A percentile compares a stretch with the other conserved stretches of the same genome.
Evolutionary conservation across 2,888 invertebrate species (phyloP).

Genomic region (Melanostoma mellinum): DNA sequence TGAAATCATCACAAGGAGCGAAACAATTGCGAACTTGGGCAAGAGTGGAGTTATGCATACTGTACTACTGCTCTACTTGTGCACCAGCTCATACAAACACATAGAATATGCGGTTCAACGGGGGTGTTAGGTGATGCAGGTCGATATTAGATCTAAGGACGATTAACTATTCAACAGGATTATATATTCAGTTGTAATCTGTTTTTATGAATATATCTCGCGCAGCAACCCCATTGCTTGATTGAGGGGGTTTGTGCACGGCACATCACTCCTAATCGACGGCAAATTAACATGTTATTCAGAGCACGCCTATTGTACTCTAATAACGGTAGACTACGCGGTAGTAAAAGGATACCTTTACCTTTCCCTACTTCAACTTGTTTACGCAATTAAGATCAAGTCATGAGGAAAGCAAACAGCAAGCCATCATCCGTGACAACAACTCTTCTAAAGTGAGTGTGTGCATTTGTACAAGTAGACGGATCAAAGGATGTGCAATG

Average conservation of each 20-base stretch:
- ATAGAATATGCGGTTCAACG: slow-evolving; percentile 16
- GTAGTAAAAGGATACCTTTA: not conserved
- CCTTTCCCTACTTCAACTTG: slow-evolving; percentile 22
- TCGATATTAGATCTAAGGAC: slow-evolving; percentile 72
- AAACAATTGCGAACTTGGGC: slow-evolving; percentile 67
- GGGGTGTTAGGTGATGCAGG: slow-evolving; percentile 48
- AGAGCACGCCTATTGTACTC: slow-evolving; percentile 52
- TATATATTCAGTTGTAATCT: slow-evolving; percentile 72
- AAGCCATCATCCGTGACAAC: not conserved
- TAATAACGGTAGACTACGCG: not conserved
- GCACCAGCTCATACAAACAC: slow-evolving; percentile 45
- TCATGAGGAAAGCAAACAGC: slow-evolving; percentile 35
- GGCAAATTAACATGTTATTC: slow-evolving; percentile 62
- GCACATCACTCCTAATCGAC: slow-evolving; percentile 23
- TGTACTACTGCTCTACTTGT: slow-evolving; percentile 11
- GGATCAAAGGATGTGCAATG: slow-evolving; percentile 28
- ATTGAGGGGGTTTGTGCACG: slow-evolving; percentile 21
- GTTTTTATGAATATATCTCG: slow-evolving; percentile 68
- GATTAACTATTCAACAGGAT: slow-evolving; percentile 73
- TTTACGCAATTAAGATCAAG: slow-evolving; percentile 53
- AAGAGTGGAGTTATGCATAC: slow-evolving; percentile 61
- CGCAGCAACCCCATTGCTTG: slow-evolving; percentile 26
- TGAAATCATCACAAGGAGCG: slow-evolving; percentile 62
- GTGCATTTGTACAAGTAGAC: not conserved
- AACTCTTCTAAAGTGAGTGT: not conserved